phyloP scores from a whole-genome alignment of 2,797 vertebrate species.

The Gymnothorax javanicus region DNA sequence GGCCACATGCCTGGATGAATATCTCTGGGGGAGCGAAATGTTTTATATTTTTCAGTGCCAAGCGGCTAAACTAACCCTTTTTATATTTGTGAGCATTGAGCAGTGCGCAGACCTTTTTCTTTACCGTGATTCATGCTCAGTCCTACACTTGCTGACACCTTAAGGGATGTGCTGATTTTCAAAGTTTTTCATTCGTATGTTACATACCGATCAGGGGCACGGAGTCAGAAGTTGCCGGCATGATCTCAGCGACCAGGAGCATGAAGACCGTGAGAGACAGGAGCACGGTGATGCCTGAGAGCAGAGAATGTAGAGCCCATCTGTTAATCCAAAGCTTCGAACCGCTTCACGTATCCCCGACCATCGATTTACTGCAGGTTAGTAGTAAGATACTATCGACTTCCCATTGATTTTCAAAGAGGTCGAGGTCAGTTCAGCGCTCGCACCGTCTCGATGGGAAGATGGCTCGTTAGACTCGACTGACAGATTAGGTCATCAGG shows the following conservation, averaged over 20 bases:
- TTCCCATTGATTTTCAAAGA: not conserved
- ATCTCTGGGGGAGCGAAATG: too few species aligned
- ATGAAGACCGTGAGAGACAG: conserved; percentile 92
- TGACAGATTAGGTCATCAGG: not conserved
- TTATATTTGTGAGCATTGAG: too few species aligned
- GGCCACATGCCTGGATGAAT: too few species aligned
- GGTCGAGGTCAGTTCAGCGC: not conserved
- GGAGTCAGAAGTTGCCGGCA: conserved; percentile 91
- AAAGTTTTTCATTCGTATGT: too few species aligned
- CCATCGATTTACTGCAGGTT: not conserved
- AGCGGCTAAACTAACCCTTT: too few species aligned
- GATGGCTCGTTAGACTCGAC: not conserved
- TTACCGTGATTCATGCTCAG: too few species aligned
- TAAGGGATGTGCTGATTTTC: not conserved
- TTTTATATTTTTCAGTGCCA: too few species aligned
- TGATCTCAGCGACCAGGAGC: conserved; percentile 91
- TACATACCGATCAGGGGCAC: conserved; percentile 87
- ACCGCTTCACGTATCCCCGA: not conserved
- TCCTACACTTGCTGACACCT: too few species aligned
- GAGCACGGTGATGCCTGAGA: conserved; percentile 86
- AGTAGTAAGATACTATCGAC: not conserved
- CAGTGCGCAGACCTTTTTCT: too few species aligned
- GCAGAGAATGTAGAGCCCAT: conserved; percentile 19
- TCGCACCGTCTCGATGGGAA: not conserved
- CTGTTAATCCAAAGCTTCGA: not conserved